These are phyloP conservation scores for Enteromius argenteus DNA, from an alignment of 2,797 vertebrate genomes.

Conservation along the genomic window DNA sequence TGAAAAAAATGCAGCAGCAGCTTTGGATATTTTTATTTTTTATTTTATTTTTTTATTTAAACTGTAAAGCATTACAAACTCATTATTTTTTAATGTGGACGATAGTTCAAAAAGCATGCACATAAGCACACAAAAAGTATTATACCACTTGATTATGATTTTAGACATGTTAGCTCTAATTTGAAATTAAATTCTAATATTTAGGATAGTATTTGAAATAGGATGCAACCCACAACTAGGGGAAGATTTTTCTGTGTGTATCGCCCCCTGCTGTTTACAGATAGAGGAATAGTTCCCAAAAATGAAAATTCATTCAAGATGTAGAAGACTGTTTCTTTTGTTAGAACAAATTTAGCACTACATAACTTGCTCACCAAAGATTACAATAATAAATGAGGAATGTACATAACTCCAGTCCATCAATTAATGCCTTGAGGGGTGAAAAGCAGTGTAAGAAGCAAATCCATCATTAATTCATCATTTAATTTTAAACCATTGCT, in stretches of 20 bases:
- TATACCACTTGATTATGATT: not conserved
- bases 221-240: not conserved
- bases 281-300: not conserved
- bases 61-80: not conserved
- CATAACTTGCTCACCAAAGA: not conserved
- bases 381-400: not conserved
- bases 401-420: not conserved
- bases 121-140: not conserved
- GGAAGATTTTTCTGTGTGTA: constrained; percentile 25
- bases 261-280: constrained; percentile 53
- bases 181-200: not conserved
- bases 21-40: not conserved
- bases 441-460: not conserved
- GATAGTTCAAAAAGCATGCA: not conserved
- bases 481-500: not conserved
- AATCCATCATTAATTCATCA: not conserved
- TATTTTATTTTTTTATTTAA: too few relatives aligned
- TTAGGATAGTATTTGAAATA: not conserved
- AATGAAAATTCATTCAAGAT: not conserved
- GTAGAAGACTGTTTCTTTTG: not conserved
- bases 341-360: not conserved
- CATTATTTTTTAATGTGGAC: not conserved
- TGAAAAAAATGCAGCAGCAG: not conserved
- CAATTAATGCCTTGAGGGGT: not conserved
- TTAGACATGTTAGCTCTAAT: not conserved